Percentiles rank a stretch among this genome's conserved stretches.
These are phyloP conservation scores for Telenomus remus DNA, from an alignment of 1,140 invertebrate species.

Conservation along the genomic window DNA sequence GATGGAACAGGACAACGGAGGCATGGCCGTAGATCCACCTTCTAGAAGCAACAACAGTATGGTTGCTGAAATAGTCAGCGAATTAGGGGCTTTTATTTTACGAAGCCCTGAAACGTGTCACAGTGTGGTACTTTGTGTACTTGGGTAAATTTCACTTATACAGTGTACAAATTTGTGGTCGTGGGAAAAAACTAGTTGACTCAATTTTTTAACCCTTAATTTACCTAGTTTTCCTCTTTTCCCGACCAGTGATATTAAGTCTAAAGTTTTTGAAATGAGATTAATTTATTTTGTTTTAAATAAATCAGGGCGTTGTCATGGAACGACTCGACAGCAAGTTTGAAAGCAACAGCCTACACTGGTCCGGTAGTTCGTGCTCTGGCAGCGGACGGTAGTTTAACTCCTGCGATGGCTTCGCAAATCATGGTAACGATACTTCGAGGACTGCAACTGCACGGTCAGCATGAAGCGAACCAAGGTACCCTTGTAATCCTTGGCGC, in stretches of 20 bases:
- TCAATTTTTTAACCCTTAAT: too few relatives aligned
- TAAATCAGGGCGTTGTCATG: constrained; percentile 83
- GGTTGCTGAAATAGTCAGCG: constrained; percentile 82
- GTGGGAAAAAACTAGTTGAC: too few relatives aligned
- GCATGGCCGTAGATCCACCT: constrained; percentile 78
- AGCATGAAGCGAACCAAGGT: constrained; percentile 89
- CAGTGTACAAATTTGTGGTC: background rate
- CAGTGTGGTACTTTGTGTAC: constrained; percentile 79
- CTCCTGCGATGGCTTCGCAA: constrained; percentile 80
- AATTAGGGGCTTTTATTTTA: constrained; percentile 82
- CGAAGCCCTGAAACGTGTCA: constrained; percentile 80
- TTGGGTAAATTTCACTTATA: constrained; percentile 72
- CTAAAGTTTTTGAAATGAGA: too few relatives aligned
- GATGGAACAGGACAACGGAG: constrained; percentile 81
- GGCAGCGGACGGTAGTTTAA: constrained; percentile 78
- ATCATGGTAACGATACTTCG: constrained; percentile 85
- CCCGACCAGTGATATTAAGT: too few relatives aligned
- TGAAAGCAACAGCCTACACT: constrained; percentile 84
- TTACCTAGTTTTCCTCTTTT: too few relatives aligned
- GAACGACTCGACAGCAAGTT: constrained; percentile 87
- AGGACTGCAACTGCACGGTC: constrained; percentile 85
- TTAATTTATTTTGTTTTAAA: constrained; percentile 60
- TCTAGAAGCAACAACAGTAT: constrained; percentile 77
- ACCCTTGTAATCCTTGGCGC: constrained; percentile 81
- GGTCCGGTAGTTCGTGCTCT: constrained; percentile 80